Evolutionary conservation across 2,888 invertebrate genomes (phyloP).

Genomic region (Scelioninae gen. 2): DNA sequence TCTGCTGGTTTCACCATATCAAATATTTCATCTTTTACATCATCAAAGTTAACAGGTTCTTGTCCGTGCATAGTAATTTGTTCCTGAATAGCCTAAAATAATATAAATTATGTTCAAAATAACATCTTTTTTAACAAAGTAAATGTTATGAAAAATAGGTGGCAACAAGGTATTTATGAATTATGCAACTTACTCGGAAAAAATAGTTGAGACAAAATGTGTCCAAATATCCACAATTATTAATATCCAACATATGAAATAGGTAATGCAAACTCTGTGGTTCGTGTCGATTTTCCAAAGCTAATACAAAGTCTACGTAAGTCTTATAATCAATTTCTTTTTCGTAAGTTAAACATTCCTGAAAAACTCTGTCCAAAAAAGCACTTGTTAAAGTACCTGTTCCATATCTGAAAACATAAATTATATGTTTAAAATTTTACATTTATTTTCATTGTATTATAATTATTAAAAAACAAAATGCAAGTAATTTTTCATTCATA

Average conservation of each 20-base stretch:
- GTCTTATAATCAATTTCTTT: constrained; percentile 98
- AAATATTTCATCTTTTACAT: constrained; percentile 97
- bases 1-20: constrained; percentile 96
- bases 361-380: constrained; percentile 94
- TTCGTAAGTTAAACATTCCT: constrained; percentile 95
- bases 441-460: no score
- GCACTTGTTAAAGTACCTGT: constrained; percentile 93
- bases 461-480: no score
- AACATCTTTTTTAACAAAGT: no score
- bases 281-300: constrained; percentile 93
- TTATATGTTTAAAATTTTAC: no score
- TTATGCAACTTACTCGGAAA: constrained; percentile 87
- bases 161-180: no score
- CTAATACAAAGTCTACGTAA: constrained; percentile 94
- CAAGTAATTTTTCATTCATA: no score
- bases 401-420: constrained; percentile 81
- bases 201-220: constrained; percentile 94
- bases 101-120: no score
- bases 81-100: constrained; percentile 94
- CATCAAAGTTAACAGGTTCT: constrained; percentile 93
- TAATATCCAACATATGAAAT: constrained; percentile 93
- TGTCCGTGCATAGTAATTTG: constrained; percentile 91
- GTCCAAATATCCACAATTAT: constrained; percentile 90
- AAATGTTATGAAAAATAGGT: no score
- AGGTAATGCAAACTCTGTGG: constrained; percentile 94